phyloP scores from a whole-genome alignment of 2,888 invertebrate species.

The Sialis fuliginosa region DNA sequence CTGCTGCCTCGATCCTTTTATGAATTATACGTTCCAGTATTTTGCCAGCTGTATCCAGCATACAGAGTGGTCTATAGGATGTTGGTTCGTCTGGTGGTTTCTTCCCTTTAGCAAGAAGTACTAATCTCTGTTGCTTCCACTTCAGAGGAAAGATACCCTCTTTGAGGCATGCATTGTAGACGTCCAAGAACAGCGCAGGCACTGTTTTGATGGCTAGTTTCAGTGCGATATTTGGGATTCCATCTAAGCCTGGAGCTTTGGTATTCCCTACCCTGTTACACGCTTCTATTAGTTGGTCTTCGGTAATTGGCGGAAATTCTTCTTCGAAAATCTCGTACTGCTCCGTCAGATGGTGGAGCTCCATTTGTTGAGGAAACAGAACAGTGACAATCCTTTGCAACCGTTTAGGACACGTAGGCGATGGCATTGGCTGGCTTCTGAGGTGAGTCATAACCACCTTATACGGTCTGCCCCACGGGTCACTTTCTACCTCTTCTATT shows the following conservation, averaged over 20 bases:
- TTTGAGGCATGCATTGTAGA: too few relatives aligned
- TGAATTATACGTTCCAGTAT: neutral
- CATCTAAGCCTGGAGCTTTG: slow-evolving; percentile 11
- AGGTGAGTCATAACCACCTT: slow-evolving; percentile 5
- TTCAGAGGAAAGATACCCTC: neutral
- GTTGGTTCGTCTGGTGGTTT: too few relatives aligned
- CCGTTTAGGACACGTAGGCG: neutral
- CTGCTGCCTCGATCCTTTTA: too few relatives aligned
- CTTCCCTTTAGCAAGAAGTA: neutral
- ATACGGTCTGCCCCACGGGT: slow-evolving; percentile 8
- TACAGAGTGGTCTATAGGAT: too few relatives aligned
- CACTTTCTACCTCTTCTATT: slow-evolving; percentile 6
- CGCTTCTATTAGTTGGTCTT: slow-evolving; percentile 7
- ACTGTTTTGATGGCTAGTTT: slow-evolving; percentile 7
- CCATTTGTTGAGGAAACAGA: neutral
- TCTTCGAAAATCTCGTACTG: neutral
- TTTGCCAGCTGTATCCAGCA: too few relatives aligned
- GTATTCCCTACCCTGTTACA: slow-evolving; percentile 6
- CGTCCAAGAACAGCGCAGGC: too few relatives aligned
- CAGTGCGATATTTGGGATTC: slow-evolving; percentile 10
- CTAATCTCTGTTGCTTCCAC: neutral
- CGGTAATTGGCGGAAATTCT: neutral
- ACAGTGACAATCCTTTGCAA: neutral
- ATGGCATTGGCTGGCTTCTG: neutral
- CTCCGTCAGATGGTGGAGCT: neutral